These are phyloP conservation scores for Melolontha melolontha DNA, from an alignment of 2,888 invertebrate genomes.

Conservation along the genomic window DNA sequence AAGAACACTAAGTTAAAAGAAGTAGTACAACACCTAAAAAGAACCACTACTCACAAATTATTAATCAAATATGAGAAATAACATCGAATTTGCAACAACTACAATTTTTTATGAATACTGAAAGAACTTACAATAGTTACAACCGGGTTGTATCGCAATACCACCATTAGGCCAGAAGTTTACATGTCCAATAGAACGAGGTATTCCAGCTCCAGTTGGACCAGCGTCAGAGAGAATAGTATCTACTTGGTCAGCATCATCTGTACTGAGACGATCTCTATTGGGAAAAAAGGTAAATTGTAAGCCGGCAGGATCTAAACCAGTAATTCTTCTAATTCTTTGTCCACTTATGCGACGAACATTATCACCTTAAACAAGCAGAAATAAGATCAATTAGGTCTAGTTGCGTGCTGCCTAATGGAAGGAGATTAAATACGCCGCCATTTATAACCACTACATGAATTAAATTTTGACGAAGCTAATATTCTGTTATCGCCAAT, in stretches of 20 bases:
- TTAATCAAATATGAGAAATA: too few species aligned
- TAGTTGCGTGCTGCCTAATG: too few species aligned
- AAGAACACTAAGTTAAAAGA: neutral
- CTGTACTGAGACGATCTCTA: slow-evolving; percentile 67
- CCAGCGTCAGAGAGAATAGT: slow-evolving; percentile 80
- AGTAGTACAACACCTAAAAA: neutral
- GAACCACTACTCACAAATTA: neutral
- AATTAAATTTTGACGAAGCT: too few species aligned
- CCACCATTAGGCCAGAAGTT: slow-evolving; percentile 82
- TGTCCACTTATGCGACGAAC: slow-evolving; percentile 20
- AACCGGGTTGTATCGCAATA: slow-evolving; percentile 77
- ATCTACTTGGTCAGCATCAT: slow-evolving; percentile 73
- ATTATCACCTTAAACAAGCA: slow-evolving; percentile 28
- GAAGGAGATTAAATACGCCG: too few species aligned
- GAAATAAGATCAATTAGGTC: too few species aligned
- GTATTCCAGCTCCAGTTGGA: slow-evolving; percentile 72
- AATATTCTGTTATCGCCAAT: too few species aligned
- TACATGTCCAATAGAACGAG: slow-evolving; percentile 75
- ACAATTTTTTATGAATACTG: too few species aligned
- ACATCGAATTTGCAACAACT: too few species aligned
- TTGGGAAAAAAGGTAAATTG: slow-evolving; percentile 68
- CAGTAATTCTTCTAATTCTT: slow-evolving; percentile 50
- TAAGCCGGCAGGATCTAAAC: slow-evolving; percentile 73
- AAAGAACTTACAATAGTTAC: slow-evolving; percentile 55
- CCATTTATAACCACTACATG: too few species aligned